A percentile compares a stretch with the other conserved stretches of the same genome.
phyloP scores from a whole-genome alignment of 2,888 invertebrate species.

The Pantelozetes paolii region DNA sequence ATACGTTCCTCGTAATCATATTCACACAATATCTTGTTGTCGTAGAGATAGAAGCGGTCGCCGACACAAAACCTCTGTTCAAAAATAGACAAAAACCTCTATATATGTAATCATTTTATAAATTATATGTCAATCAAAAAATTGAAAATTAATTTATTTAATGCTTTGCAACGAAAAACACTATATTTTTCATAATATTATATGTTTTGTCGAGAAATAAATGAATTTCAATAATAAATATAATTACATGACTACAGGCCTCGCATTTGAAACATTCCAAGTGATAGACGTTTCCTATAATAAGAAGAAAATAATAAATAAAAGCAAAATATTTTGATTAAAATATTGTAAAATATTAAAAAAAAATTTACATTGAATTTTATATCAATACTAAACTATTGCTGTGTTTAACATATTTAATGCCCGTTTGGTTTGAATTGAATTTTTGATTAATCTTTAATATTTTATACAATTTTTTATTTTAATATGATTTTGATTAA shows the following conservation, averaged over 20 bases:
- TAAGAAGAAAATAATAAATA: too few species aligned
- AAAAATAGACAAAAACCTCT: neutral
- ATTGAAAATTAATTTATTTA: slow-evolving; percentile 4
- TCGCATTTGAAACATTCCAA: slow-evolving; percentile 57
- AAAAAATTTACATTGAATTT: neutral
- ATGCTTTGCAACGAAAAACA: too few species aligned
- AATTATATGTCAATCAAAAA: slow-evolving; percentile 6
- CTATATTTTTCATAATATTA: neutral
- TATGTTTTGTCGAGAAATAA: neutral
- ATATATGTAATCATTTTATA: too few species aligned
- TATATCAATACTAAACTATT: neutral
- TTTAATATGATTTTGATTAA: too few species aligned
- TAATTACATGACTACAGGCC: slow-evolving; percentile 54
- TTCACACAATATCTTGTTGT: slow-evolving; percentile 89
- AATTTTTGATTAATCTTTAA: too few species aligned
- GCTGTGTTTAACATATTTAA: neutral
- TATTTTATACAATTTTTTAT: too few species aligned
- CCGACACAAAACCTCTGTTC: slow-evolving; percentile 85
- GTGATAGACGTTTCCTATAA: slow-evolving; percentile 56
- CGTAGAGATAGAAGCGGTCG: slow-evolving; percentile 84
- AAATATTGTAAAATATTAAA: neutral
- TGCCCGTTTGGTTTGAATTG: too few species aligned
- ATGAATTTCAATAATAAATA: neutral
- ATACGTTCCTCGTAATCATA: slow-evolving; percentile 88
- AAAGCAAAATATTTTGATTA: neutral